These are phyloP conservation scores for Lepus europaeus DNA, from an alignment of 2,113 vertebrate genomes.

Conservation along the genomic window DNA sequence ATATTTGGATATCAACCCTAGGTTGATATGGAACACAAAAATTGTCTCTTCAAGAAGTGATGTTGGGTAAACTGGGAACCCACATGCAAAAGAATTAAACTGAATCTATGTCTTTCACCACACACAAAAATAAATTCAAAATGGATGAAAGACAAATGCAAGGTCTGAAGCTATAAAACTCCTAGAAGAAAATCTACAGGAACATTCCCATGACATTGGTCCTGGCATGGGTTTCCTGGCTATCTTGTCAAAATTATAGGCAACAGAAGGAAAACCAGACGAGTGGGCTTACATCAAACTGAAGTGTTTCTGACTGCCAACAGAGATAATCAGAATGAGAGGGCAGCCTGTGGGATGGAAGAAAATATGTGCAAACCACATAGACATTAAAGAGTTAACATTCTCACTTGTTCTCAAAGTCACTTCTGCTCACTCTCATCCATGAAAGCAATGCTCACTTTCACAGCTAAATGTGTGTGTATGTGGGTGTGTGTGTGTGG, in stretches of 20 bases:
- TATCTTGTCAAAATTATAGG: neutral
- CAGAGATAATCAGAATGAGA: neutral
- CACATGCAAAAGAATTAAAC: neutral
- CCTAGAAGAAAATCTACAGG: neutral
- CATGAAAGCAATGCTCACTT: accelerated
- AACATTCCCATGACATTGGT: neutral
- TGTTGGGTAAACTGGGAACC: neutral
- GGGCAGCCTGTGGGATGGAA: no score
- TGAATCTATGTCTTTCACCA: neutral
- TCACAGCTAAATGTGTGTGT: no score
- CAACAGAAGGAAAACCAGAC: neutral
- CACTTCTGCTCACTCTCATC: neutral
- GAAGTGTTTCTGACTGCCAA: neutral
- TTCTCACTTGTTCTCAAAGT: no score
- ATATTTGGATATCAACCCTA: neutral
- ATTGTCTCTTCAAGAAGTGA: slow-evolving; percentile 24
- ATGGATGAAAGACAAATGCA: neutral
- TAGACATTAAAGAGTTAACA: no score
- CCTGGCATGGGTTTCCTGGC: neutral
- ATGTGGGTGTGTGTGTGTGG: no score
- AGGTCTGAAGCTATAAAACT: neutral
- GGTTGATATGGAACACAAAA: neutral
- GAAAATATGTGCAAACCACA: neutral
- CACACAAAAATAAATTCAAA: neutral
- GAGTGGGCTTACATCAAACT: neutral